Base-by-base conservation (phyloP, 1,140 invertebrate species). In the Calliphora vicina region DNA sequence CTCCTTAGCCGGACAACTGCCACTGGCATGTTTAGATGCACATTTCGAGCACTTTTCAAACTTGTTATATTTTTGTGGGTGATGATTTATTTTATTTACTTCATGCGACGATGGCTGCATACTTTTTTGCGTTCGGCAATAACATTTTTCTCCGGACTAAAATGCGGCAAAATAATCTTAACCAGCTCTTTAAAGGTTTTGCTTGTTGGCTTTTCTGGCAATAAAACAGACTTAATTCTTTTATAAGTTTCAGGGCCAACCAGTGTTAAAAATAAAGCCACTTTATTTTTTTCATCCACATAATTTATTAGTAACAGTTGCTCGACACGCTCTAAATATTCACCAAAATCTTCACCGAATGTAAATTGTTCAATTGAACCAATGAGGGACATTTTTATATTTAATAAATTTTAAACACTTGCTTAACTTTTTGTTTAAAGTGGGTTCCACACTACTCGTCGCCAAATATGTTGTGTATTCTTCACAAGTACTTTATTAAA, bases 171-270 rank as follows among this genome's bases (percentile, higher is more conserved):
- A 27, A 73, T 73, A 17, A 76, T 20, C n/a, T 67, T 25, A 50
- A 50, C 17, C 1, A 73, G 8, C 1, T 25, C 9, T 26, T 73
- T 73, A 73, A 27, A 73, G 13, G 71, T 27, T 26, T 73, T 73
- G 26, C 12, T 26, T 2, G 71, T 73, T 15, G 23, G n/a, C 27
- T 73, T 73, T 73, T 27, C 26, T 29, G 71, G 71, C 13, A 73
- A 26, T 15, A 73, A 13, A 73, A 73, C 23, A 10, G 9, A n/a
- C 42, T 76, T 35, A 9, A 76, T 35, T 29, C 29, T 15, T 35
- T 76, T 76, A 42, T 76, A 76, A 5, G 73, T 76, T 76, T 35
- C 73, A 15, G 73, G 42, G 17, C 43, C 78, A 45, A 80, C 50
- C 23, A 80, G 45, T 45, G 76, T 43, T 45, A 80, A 50, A 80